Evolutionary conservation across 35 echinoderm and acorn worm genomes (phyloP), one percentile per base, ranked within the genome.

Genomic region (Chiridota heheva): DNA sequence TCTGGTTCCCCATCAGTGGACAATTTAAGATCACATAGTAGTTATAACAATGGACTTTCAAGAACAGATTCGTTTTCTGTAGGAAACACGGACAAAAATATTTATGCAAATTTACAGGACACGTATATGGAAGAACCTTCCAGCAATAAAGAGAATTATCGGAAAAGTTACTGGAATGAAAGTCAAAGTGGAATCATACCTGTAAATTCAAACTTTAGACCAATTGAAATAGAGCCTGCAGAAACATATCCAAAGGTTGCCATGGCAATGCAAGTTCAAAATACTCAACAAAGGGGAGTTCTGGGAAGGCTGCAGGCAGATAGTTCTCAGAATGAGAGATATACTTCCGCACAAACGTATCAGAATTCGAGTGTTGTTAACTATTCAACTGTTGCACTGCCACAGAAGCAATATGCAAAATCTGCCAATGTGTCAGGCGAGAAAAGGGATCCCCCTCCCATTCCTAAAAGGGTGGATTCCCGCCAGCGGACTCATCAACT

Each of bases 191-290:
- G n/a, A n/a, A 41, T 80, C 17, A 20, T 61, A 24, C 30, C 58
- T 7, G 33, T 42, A n/a, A 78, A 80, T 80, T 60, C 76, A 34
- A 57, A 34, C 27, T 80, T 64, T 27, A 16, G 74, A 24, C 18
- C 40, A 36, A 60, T n/a, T n/a, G 77, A 82, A 0, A 65, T 88
- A 36, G 48, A 71, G 41, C 86, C 86, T 31, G 86, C 86, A 6
- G 66, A 81, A 33, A 89, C 77, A n/a, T 89, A 82, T 53, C 86
- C 86, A 2, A 64, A 89, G 62, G 86, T 89, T 49, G 86, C 77
- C 6, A 51, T 66, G 5, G 86, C 77, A 53, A 75, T 67, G 26
- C 86, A 89, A 69, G 63, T 88, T 7, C 76, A 89, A 61, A 81
- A 62, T 40, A 69, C 67, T 20, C 86, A 80, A 34, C 76, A 80